Conservation (phyloP, 2,113 vertebrate species). For the Callospermophilus lateralis region DNA sequence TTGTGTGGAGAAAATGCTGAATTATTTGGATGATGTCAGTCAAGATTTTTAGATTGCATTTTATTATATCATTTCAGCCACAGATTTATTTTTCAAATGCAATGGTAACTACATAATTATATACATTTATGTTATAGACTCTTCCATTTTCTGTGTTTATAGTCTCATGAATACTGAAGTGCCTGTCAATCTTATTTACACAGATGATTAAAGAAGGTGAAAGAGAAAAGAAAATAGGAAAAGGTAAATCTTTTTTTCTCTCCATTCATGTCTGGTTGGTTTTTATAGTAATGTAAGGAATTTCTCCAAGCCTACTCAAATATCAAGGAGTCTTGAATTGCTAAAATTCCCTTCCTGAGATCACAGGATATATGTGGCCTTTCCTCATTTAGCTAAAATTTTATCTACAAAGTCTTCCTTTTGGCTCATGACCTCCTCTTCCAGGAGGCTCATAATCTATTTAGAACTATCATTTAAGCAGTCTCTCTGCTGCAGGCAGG, state of each 20-base stretch:
- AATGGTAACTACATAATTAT: neutral
- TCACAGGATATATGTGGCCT: constrained; percentile 57
- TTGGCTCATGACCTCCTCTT: constrained; percentile 62
- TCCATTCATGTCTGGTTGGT: neutral
- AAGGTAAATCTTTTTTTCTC: constrained; percentile 39
- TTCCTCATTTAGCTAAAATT: constrained; percentile 65
- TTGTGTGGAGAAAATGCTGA: neutral
- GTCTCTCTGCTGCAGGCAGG: constrained; percentile 45
- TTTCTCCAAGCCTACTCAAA: constrained; percentile 62
- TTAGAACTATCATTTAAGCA: constrained; percentile 55
- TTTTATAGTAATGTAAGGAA: constrained; percentile 52
- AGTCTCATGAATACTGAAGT: neutral
- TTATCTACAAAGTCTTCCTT: constrained; percentile 67
- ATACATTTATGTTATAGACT: neutral
- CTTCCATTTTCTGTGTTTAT: neutral
- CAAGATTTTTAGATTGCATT: neutral
- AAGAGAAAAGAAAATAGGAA: constrained; percentile 27
- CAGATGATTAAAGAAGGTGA: neutral
- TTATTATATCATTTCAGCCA: constrained; percentile 18
- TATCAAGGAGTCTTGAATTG: constrained; percentile 55
- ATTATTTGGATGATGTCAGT: neutral
- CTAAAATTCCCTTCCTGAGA: constrained; percentile 61
- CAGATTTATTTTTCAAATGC: constrained; percentile 10
- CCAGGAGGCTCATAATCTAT: constrained; percentile 8
- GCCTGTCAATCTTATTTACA: constrained; percentile 20